Percentiles rank a stretch among this genome's conserved stretches.
Conservation (phyloP, 2,113 vertebrate species). For the Edolisoma coerulescens region DNA sequence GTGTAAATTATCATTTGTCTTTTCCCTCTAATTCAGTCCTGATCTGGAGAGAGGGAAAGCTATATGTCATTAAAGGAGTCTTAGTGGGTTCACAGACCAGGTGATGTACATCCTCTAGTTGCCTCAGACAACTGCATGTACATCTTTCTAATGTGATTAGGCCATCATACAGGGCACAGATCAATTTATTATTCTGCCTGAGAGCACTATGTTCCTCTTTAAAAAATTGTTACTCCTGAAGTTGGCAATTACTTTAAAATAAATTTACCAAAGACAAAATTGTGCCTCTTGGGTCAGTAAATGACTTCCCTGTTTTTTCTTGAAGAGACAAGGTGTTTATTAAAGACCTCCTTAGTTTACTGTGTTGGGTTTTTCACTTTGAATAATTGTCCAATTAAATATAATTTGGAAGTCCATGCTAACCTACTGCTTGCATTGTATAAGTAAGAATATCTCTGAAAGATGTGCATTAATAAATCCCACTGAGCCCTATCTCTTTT, state of each 20-base stretch:
- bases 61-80: slow-evolving; percentile 13
- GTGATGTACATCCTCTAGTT: slow-evolving; percentile 54
- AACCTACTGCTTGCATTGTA: slow-evolving; percentile 88
- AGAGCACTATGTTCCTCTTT: slow-evolving; percentile 80
- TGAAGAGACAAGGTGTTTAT: slow-evolving; percentile 99
- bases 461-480: slow-evolving; percentile 98
- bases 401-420: slow-evolving; percentile 96
- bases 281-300: slow-evolving; percentile 97
- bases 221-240: slow-evolving; percentile 90
- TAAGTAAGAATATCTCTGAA: slow-evolving; percentile 84
- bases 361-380: slow-evolving; percentile 96
- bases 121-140: slow-evolving; percentile 41
- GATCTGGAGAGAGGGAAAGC: slow-evolving; percentile 33
- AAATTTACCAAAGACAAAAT: slow-evolving; percentile 96
- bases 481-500: slow-evolving; percentile 90
- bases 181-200: slow-evolving; percentile 83
- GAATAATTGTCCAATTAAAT: slow-evolving; percentile 99
- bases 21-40: slow-evolving; percentile 12
- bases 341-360: slow-evolving; percentile 95
- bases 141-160: slow-evolving; percentile 84
- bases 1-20: slow-evolving; percentile 18
- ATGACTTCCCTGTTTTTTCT: slow-evolving; percentile 97
- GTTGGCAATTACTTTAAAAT: slow-evolving; percentile 98
- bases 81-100: slow-evolving; percentile 30
- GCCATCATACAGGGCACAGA: slow-evolving; percentile 80